Conservation (phyloP, 2,113 vertebrate species). For the Crotalus viridis region DNA sequence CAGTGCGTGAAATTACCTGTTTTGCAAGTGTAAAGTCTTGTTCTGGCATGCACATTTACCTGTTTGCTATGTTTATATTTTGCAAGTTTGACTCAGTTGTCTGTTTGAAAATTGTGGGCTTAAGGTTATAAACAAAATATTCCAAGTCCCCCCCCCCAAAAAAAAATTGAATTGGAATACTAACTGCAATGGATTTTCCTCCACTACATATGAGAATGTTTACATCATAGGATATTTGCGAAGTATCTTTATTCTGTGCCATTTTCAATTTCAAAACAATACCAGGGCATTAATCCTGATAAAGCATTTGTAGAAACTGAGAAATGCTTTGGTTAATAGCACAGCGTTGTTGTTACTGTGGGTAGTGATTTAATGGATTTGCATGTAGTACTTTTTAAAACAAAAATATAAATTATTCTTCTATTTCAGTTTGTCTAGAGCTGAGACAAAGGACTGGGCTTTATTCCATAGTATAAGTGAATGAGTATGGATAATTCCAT, state of each 20-base stretch:
- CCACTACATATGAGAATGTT: slow-evolving; percentile 3
- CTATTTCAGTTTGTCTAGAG: slow-evolving; percentile 9
- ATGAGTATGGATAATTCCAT: slow-evolving; percentile 18
- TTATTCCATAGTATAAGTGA: not conserved
- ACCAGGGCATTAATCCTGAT: not conserved
- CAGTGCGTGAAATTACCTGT: slow-evolving; percentile 58
- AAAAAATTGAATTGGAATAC: slow-evolving; percentile 6
- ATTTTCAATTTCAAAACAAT: not conserved
- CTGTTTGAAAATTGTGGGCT: slow-evolving; percentile 36
- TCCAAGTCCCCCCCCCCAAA: not conserved
- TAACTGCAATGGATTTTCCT: slow-evolving; percentile 8
- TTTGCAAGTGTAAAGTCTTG: slow-evolving; percentile 65
- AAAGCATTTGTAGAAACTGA: slow-evolving; percentile 2
- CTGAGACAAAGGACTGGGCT: not conserved
- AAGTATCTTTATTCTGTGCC: not conserved
- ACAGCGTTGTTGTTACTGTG: not conserved
- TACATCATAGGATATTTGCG: slow-evolving; percentile 11
- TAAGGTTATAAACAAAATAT: slow-evolving; percentile 33
- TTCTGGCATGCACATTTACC: slow-evolving; percentile 58
- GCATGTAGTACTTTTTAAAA: not conserved
- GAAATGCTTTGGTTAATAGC: not conserved
- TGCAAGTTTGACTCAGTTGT: slow-evolving; percentile 34
- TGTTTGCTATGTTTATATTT: slow-evolving; percentile 52
- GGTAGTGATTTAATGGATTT: not conserved
- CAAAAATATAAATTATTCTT: not conserved